Evolutionary conservation across 2,113 vertebrate genomes (phyloP).

Genomic region (Piaya cayana): DNA sequence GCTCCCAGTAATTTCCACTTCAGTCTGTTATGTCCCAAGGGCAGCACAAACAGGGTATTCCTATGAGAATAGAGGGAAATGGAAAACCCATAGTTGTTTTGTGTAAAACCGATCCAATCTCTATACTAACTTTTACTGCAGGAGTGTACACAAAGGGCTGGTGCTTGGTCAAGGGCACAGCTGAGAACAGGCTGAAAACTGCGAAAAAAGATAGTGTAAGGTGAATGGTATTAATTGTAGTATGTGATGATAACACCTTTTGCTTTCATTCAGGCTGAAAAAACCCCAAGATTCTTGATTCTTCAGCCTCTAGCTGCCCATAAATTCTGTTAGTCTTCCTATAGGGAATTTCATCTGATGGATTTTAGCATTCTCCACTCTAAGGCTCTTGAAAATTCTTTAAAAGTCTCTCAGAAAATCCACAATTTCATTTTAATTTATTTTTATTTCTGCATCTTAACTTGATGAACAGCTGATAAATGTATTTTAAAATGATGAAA

Average conservation of each 20-base stretch:
- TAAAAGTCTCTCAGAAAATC: constrained; percentile 13
- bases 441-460: constrained; percentile 22
- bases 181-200: background rate
- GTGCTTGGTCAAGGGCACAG: background rate
- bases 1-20: background rate
- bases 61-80: background rate
- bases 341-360: background rate
- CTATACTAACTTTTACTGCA: background rate
- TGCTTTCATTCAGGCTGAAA: background rate
- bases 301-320: background rate
- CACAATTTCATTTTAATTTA: background rate
- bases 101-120: background rate
- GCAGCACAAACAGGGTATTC: background rate
- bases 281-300: background rate
- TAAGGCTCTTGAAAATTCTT: constrained; percentile 13
- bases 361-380: background rate
- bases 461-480: background rate
- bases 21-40: background rate
- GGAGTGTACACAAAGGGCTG: background rate
- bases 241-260: background rate
- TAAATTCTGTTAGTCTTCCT: background rate
- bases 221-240: background rate
- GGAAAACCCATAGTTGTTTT: background rate
- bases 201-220: background rate
- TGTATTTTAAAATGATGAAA: background rate